Evolutionary conservation across 1,140 invertebrate species (phyloP).

Genomic region (Aporrectodea caliginosa): DNA sequence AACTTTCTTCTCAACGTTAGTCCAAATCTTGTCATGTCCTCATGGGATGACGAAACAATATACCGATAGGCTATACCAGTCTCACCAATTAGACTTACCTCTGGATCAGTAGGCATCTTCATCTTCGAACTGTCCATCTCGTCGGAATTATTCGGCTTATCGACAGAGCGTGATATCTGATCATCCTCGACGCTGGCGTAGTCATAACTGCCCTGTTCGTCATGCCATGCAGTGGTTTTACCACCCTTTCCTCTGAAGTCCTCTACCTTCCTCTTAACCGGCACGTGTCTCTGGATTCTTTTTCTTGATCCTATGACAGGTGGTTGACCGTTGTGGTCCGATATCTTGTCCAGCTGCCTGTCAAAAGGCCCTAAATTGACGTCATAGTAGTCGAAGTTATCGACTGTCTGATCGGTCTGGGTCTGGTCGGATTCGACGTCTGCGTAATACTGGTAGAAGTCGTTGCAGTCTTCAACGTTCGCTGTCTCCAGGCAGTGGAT

Average conservation of each 20-base stretch:
- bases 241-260: background rate
- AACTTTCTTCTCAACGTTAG: too few relatives aligned
- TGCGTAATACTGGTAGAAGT: constrained; percentile 28
- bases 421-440: constrained; percentile 15
- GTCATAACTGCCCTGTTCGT: background rate
- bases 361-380: too few relatives aligned
- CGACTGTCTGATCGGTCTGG: background rate
- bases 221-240: too few relatives aligned
- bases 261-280: background rate
- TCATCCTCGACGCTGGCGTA: constrained; percentile 6
- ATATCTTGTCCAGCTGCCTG: too few relatives aligned
- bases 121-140: background rate
- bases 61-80: too few relatives aligned
- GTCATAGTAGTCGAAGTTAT: constrained; percentile 1
- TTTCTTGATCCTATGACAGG: background rate
- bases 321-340: background rate
- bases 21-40: too few relatives aligned
- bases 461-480: constrained; percentile 25
- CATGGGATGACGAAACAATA: too few relatives aligned
- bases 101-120: constrained; percentile 5
- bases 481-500: constrained; percentile 17
- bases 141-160: background rate
- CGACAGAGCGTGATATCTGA: too few relatives aligned
- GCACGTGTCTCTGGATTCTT: background rate
- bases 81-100: too few relatives aligned